Evolutionary conservation across 2,113 vertebrate genomes (phyloP).

Genomic region (Rhinopomastus cyanomelas): DNA sequence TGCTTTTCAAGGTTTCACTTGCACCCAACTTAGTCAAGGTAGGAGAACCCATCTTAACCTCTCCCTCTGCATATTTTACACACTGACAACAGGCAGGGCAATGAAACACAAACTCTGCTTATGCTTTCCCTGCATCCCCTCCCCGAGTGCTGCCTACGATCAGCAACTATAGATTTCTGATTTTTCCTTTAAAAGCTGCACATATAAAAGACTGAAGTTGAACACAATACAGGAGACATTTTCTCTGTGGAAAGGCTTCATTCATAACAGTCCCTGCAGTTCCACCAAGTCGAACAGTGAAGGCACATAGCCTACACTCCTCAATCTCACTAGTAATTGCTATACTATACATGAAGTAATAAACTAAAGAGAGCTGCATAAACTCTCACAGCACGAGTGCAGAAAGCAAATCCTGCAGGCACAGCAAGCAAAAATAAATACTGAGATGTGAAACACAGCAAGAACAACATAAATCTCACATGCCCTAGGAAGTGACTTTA

Average conservation of each 20-base stretch:
- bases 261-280: neutral
- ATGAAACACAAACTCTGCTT: neutral
- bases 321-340: neutral
- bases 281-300: neutral
- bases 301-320: neutral
- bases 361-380: neutral
- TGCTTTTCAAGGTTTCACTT: neutral
- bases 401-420: neutral
- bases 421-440: neutral
- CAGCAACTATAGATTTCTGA: neutral
- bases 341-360: neutral
- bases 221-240: neutral
- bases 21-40: neutral
- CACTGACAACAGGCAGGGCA: neutral
- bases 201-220: neutral
- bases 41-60: neutral
- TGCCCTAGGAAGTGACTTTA: neutral
- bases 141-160: neutral
- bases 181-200: neutral
- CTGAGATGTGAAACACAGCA: neutral
- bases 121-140: neutral
- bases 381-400: neutral
- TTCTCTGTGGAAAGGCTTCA: neutral
- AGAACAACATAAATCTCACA: neutral
- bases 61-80: neutral